These are phyloP conservation scores for Nicator chloris DNA, from an alignment of 2,113 vertebrate genomes.

Conservation along the genomic window DNA sequence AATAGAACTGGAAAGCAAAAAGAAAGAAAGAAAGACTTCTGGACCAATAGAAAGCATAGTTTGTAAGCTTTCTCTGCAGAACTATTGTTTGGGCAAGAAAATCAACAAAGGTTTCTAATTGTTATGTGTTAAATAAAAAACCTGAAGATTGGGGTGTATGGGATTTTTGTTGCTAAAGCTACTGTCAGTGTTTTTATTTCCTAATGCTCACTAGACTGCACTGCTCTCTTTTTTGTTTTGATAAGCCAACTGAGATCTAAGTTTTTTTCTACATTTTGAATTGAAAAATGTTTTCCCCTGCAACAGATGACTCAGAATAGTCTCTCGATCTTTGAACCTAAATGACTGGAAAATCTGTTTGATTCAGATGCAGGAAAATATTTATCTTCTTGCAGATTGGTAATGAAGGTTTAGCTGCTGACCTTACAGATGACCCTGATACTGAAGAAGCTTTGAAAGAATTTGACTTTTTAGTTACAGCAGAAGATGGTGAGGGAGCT, in stretches of 20 bases:
- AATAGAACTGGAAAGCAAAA: neutral
- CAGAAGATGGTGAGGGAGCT: constrained; percentile 96
- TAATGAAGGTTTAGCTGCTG: constrained; percentile 89
- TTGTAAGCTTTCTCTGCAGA: neutral
- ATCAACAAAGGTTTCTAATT: neutral
- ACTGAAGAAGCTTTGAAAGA: constrained; percentile 98
- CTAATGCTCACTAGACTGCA: neutral
- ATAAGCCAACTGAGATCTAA: neutral
- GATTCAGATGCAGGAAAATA: neutral
- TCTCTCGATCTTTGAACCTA: neutral
- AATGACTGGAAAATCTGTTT: neutral
- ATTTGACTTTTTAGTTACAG: constrained; percentile 98
- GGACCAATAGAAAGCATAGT: neutral
- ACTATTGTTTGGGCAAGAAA: neutral
- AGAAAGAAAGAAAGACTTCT: neutral
- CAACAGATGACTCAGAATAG: neutral
- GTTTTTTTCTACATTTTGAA: neutral
- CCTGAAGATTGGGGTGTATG: neutral
- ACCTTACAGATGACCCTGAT: constrained; percentile 88
- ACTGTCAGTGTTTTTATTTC: neutral
- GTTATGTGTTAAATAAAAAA: neutral
- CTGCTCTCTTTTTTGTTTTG: neutral
- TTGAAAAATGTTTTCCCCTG: neutral
- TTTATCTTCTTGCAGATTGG: constrained; percentile 72
- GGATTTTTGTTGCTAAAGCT: neutral